Percentiles rank a stretch among this genome's conserved stretches.
Evolutionary conservation across 2,797 vertebrate genomes (phyloP).

Genomic region (Pelodytes ibericus): DNA sequence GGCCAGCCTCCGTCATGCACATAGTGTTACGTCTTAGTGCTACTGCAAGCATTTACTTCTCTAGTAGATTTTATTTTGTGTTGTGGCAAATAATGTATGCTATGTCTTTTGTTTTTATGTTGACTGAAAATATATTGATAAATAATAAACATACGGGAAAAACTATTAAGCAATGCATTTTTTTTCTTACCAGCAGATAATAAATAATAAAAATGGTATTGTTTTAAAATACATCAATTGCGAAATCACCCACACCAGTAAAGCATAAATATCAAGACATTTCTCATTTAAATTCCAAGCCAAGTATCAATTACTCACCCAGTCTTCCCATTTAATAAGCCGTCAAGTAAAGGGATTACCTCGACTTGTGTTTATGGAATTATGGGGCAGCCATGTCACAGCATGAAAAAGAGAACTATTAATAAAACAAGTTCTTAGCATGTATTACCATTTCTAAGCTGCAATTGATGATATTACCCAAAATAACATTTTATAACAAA

Average conservation of each 20-base stretch:
- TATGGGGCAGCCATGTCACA: constrained; percentile 61
- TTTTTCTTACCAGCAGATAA: too few relatives aligned
- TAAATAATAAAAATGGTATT: constrained; percentile 31
- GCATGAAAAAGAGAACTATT: constrained; percentile 60
- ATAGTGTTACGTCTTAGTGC: too few relatives aligned
- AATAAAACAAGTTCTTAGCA: constrained; percentile 63
- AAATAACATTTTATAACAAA: constrained; percentile 20
- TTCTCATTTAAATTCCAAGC: constrained; percentile 68
- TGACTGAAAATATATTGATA: too few relatives aligned
- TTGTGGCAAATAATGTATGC: too few relatives aligned
- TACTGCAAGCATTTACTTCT: too few relatives aligned
- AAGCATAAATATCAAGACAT: constrained; percentile 65
- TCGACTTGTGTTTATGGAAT: constrained; percentile 65
- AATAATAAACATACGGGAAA: too few relatives aligned
- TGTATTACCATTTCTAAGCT: constrained; percentile 66
- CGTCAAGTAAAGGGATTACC: constrained; percentile 70
- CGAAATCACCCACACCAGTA: constrained; percentile 47
- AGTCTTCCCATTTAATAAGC: constrained; percentile 70
- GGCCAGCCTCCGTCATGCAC: too few relatives aligned
- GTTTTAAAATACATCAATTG: constrained; percentile 70
- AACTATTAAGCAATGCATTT: too few relatives aligned
- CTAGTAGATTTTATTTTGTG: too few relatives aligned
- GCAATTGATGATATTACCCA: constrained; percentile 58
- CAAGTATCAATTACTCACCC: constrained; percentile 71
- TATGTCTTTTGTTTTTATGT: too few relatives aligned